These are phyloP conservation scores for Cerceris rybyensis DNA, from an alignment of 2,888 invertebrate genomes.

Conservation along the genomic window DNA sequence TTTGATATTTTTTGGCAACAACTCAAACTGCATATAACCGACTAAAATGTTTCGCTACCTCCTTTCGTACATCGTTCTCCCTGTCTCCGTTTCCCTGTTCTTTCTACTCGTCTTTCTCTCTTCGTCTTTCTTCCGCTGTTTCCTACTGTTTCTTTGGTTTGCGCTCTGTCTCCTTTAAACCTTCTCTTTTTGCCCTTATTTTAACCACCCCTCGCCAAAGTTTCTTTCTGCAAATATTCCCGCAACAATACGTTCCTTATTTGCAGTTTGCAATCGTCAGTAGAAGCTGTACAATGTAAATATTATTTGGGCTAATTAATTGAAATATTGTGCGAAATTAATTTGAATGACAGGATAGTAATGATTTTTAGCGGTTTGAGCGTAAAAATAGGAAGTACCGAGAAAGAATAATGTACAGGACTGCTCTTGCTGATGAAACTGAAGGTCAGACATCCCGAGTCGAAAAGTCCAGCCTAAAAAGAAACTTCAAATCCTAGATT, in stretches of 20 bases:
- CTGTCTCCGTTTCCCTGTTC: background rate
- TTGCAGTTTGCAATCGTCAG: constrained; percentile 32
- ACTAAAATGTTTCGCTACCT: constrained; percentile 75
- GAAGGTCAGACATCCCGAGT: background rate
- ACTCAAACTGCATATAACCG: constrained; percentile 74
- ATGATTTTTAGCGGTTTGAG: too few relatives aligned
- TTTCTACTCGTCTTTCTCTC: background rate
- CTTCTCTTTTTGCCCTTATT: background rate
- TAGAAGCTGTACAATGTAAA: constrained; percentile 36
- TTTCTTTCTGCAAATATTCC: constrained; percentile 32
- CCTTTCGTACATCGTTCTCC: constrained; percentile 29
- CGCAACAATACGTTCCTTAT: constrained; percentile 30
- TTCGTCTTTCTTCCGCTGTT: background rate
- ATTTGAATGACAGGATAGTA: background rate
- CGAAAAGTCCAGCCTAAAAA: too few relatives aligned
- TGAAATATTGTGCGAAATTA: background rate
- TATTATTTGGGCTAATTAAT: constrained; percentile 34
- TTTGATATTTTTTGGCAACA: constrained; percentile 79
- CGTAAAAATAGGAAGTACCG: too few relatives aligned
- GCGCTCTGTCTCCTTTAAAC: constrained; percentile 27
- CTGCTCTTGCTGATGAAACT: background rate
- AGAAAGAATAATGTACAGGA: too few relatives aligned
- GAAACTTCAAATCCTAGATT: too few relatives aligned
- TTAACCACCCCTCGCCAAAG: background rate
- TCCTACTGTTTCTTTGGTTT: constrained; percentile 7